Conservation (phyloP, 2,888 invertebrate species). For the Synergus umbraculus region DNA sequence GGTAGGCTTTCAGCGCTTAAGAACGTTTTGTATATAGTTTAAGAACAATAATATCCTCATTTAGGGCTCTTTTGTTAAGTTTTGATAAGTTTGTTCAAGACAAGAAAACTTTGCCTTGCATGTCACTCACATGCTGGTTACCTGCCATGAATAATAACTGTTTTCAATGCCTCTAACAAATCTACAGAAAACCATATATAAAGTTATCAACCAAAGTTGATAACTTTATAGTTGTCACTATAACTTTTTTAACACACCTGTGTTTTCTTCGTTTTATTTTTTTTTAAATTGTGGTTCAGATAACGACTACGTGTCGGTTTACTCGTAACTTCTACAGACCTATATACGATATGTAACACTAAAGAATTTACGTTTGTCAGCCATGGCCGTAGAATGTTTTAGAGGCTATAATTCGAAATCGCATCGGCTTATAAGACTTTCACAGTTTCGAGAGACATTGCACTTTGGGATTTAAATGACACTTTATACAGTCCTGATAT, state of each 20-base stretch:
- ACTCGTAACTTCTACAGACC: background rate
- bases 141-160: background rate
- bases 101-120: background rate
- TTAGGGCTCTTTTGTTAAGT: background rate
- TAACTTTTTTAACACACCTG: background rate
- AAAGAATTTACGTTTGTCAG: background rate
- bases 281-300: background rate
- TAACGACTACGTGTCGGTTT: constrained; percentile 2
- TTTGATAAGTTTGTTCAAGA: background rate
- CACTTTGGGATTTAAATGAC: background rate
- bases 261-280: background rate
- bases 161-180: no score
- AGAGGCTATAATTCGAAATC: background rate
- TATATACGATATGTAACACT: constrained; percentile 6
- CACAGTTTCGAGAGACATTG: background rate
- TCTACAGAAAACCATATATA: no score
- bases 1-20: background rate
- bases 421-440: background rate
- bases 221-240: background rate
- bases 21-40: constrained; percentile 1
- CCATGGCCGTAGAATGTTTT: constrained; percentile 1
- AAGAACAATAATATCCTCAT: background rate
- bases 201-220: background rate
- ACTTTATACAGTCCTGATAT: background rate
- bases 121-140: background rate